These are phyloP conservation scores for Tupaia tana DNA, from an alignment of 2,113 vertebrate species.

Conservation along the genomic window DNA sequence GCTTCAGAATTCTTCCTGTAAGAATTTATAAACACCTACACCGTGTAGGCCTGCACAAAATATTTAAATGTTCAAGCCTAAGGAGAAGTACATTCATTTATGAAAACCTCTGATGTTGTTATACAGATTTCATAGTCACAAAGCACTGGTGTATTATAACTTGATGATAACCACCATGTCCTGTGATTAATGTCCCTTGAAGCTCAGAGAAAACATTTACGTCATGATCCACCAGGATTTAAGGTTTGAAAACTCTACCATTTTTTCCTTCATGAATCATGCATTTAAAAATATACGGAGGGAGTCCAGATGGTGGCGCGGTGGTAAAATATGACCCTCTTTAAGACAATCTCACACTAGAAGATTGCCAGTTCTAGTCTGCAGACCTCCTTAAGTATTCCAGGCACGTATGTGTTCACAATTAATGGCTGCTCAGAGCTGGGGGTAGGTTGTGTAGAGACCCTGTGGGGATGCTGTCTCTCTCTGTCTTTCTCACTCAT, in stretches of 20 bases:
- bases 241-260: not conserved
- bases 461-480: no score
- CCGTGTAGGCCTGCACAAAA: not conserved
- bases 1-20: not conserved
- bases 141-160: not conserved
- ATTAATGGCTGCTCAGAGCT: no score
- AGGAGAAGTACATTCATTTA: not conserved
- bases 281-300: not conserved
- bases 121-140: not conserved
- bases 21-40: not conserved
- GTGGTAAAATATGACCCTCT: no score
- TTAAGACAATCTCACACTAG: no score
- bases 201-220: not conserved
- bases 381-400: no score
- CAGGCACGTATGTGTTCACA: no score
- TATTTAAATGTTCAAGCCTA: not conserved
- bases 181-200: not conserved
- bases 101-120: not conserved
- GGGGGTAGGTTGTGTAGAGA: no score
- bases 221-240: not conserved
- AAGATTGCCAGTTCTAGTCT: no score
- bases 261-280: not conserved
- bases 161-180: not conserved
- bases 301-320: no score
- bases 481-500: not conserved